Base-by-base conservation (phyloP, 37 sponge, comb jelly and placozoan species). In the Halichondria panicea region DNA sequence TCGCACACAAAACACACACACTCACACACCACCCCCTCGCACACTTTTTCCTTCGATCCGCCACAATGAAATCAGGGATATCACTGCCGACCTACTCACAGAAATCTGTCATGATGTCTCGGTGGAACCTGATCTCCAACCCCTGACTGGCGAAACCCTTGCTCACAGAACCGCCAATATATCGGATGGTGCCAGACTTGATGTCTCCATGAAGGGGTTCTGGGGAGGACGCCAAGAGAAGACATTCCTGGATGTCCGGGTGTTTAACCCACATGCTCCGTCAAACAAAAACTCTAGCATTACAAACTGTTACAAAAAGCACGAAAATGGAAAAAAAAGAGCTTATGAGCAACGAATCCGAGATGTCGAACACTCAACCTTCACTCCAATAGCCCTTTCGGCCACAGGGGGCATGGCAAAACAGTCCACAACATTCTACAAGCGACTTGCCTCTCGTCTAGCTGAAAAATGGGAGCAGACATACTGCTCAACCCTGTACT, bases 321-420 rank as follows among this genome's bases (percentile, higher is more conserved):
- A 74, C 40, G 70, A 79, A 41, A 12, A 68, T 4, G 61, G 42
- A 41, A 79, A 79, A 45, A 70, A 37, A 71, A 43, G 72, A 34
- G 38, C 35, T 43, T 71, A 81, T 50, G 72, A 70, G 5, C 81
- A 81, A 46, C 81, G 81, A 24, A 54, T 81, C 3, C 36, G 72
- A 4, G 72, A 81, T 8, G 43, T 81, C 21, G 81, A 81, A 45
- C 71, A 81, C 63, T 72, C 62, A 8, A 38, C 59, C 33, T 81
- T 81, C 55, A 71, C 72, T 19, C 81, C 72, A 19, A 50, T 81
- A 5, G 64, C 71, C 11, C 50, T 81, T 5, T 63, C 81, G 39
- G 71, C 81, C 7, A 81, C 72, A 48, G 81, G 81, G 18, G 81
- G 81, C 44, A 81, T 81, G 81, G 81, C 72, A 24, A 53, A 19